Base-by-base conservation (phyloP, 1,140 invertebrate species). In the Cotesia chilonis region DNA sequence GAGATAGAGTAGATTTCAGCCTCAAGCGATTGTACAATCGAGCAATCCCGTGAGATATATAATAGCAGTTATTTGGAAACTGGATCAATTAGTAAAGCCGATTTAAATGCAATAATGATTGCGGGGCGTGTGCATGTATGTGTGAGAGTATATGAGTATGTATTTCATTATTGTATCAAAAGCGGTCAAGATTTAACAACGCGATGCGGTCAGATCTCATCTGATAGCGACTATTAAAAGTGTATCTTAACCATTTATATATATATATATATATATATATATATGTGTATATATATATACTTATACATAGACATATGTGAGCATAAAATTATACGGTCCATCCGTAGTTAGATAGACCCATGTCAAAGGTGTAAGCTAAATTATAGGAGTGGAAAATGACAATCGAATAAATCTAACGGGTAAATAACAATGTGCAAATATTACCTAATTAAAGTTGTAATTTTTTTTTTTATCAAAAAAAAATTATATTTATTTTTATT, bases 31-130 rank as follows among this genome's bases (percentile, higher is more conserved):
- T 70, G 47, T 47, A 35, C 51, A 70, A 37, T 54, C 59, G 14
- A 68, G 54, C 12, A 20, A 60, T 64, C 68, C 52, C 73, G 35
- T 55, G 38, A 61, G 47, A 68, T 72, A 78, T 47, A 47, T 83
- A 84, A 83, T 83, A 77, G 81, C 73, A 77, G 81, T 76, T 82
- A 78, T 83, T 80, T 75, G 76, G 78, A 78, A 80, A 79, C 75
- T 80, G 76, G 77, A 78, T 78, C 78, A 82, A 82, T 80, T 82
- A 82, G 79, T 74, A 80, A 76, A 76, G 75, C 78, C 76, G 76
- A 81, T 82, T 81, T 81, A 75, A 78, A 81, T 78, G 78, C 77
- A 77, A 82, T 82, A 82, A 84, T 83, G 80, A 81, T 78, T 73
- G 77, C 68, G 65, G 59, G 63, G 55, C 36, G 68, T 60, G 60